These are phyloP conservation scores for Takifugu flavidus DNA, from an alignment of 2,113 vertebrate genomes.

Conservation along the genomic window DNA sequence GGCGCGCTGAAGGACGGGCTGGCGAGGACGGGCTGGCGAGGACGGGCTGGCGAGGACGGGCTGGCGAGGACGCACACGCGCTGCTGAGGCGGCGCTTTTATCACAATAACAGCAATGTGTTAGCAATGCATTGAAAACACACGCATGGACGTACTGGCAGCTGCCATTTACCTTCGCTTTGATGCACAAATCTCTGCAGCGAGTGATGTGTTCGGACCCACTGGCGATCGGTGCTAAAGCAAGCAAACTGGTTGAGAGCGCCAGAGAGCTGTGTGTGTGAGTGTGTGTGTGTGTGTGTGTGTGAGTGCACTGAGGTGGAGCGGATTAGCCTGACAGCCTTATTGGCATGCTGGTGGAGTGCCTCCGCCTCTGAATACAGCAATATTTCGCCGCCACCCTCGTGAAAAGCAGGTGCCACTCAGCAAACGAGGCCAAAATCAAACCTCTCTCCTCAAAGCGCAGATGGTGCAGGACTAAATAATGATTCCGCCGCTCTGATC, in stretches of 20 bases:
- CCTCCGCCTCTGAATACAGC: slow-evolving; percentile 67
- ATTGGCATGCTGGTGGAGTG: slow-evolving; percentile 83
- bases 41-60: no score
- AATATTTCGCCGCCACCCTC: slow-evolving; percentile 80
- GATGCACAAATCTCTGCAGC: slow-evolving; percentile 30
- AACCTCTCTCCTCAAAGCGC: slow-evolving; percentile 69
- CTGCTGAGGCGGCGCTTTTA: no score
- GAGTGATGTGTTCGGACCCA: slow-evolving; percentile 38
- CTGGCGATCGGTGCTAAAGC: slow-evolving; percentile 15
- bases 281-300: no score
- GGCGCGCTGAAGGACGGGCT: slow-evolving; percentile 58
- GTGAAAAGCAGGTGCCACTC: slow-evolving; percentile 88
- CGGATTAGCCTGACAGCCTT: slow-evolving; percentile 64
- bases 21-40: not conserved
- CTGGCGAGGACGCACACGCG: no score
- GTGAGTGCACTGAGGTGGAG: slow-evolving; percentile 36
- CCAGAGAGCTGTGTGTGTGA: slow-evolving; percentile 17
- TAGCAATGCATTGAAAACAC: no score
- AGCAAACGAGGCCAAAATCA: slow-evolving; percentile 63
- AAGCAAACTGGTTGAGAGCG: slow-evolving; percentile 25
- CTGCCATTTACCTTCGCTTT: slow-evolving; percentile 27
- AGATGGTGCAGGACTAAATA: slow-evolving; percentile 79
- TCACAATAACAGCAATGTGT: no score
- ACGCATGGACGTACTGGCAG: slow-evolving; percentile 14
- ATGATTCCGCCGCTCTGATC: slow-evolving; percentile 58